phyloP scores from a whole-genome alignment of 2,113 vertebrate genomes.

The Bos indicus region DNA sequence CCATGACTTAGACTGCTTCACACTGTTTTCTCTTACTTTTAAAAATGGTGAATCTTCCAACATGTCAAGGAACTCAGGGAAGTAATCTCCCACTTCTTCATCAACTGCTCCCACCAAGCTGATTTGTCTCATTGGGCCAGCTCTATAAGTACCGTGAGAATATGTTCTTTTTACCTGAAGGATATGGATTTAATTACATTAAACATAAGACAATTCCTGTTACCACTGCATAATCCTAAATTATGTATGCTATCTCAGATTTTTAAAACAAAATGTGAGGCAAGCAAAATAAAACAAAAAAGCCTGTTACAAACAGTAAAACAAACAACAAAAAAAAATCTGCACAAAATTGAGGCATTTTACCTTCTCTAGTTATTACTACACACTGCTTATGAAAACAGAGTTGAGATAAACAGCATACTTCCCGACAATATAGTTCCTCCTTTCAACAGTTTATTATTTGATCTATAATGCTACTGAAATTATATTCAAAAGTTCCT shows the following conservation, averaged over 20 bases:
- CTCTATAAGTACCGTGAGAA: constrained; percentile 97
- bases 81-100: constrained; percentile 97
- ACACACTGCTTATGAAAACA: background rate
- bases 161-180: constrained; percentile 96
- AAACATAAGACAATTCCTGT: background rate
- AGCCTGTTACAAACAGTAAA: background rate
- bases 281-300: background rate
- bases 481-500: background rate
- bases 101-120: constrained; percentile 98
- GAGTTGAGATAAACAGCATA: background rate
- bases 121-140: constrained; percentile 98
- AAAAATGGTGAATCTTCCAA: constrained; percentile 97
- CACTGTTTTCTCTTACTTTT: constrained; percentile 86
- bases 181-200: constrained; percentile 51
- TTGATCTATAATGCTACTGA: background rate
- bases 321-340: background rate
- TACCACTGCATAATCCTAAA: background rate
- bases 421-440: background rate
- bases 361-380: background rate
- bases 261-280: background rate
- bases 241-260: background rate
- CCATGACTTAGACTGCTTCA: background rate
- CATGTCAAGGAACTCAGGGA: constrained; percentile 97
- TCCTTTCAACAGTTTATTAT: background rate
- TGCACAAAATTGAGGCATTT: background rate